Percentiles rank a stretch among this genome's conserved stretches.
These are phyloP conservation scores for Scaptomyza montana DNA, from an alignment of 1,140 invertebrate species.

Conservation along the genomic window DNA sequence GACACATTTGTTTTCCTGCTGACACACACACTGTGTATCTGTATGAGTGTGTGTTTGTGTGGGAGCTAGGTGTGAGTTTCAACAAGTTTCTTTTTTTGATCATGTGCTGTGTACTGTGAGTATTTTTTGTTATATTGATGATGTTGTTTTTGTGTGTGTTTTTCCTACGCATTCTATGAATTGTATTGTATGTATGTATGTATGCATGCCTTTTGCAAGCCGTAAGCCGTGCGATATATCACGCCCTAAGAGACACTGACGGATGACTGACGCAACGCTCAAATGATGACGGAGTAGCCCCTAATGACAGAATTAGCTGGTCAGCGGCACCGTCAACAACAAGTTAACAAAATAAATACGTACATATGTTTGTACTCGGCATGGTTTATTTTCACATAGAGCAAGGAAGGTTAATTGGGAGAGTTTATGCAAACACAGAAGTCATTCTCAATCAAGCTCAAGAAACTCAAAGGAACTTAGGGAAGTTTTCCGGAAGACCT, in stretches of 20 bases:
- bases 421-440: neutral
- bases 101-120: conserved; percentile 21
- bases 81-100: conserved; percentile 67
- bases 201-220: conserved; percentile 2
- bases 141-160: conserved; percentile 23
- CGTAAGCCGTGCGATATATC: conserved; percentile 59
- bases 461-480: no score
- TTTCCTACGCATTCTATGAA: conserved; percentile 39
- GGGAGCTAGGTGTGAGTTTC: conserved; percentile 70
- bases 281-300: conserved; percentile 47
- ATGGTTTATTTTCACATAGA: no score
- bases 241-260: conserved; percentile 54
- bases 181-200: no score
- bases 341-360: neutral
- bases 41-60: neutral
- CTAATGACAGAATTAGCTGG: conserved; percentile 57
- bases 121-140: conserved; percentile 13
- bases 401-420: conserved; percentile 2
- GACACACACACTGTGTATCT: neutral
- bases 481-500: no score
- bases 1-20: conserved; percentile 50
- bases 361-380: neutral
- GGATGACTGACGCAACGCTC: conserved; percentile 53
- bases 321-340: conserved; percentile 47
- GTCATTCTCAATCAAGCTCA: no score